Evolutionary conservation across 2,797 vertebrate species (phyloP), one percentile per base, ranked within the genome.

Genomic region (Octomys mimax): DNA sequence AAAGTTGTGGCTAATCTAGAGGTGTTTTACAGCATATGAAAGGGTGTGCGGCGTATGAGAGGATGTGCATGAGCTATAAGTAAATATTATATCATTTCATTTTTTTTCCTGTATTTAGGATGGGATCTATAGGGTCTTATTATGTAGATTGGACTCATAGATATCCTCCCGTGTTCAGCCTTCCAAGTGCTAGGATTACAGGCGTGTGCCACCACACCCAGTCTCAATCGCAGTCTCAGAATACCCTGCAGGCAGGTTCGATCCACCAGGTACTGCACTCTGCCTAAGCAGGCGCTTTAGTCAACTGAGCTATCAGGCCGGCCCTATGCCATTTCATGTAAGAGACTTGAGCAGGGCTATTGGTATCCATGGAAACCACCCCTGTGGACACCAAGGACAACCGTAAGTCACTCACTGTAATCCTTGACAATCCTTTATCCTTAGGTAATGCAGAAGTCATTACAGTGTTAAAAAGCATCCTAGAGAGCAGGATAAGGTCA

Each of bases 381-480:
- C 64, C 61, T 21, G 42, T 2, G 0, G 46, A 36, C 9, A 21
- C 54, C 16, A 18, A 61, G 39, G 21, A 28, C 49, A 36, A 10
- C 33, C 39, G 7, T 4, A 10, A 0, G 73, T n/a, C 26, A 24
- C 46, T 49, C 33, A 16, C 24, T 2, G 0, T 5, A 14, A 57
- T 1, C 10, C 39, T 7, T 46, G 79, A 52, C 54, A 66, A 66
- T 66, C 66, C 66, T 70, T 36, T 70, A 36, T n/a, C 33, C 33
- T 36, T 36, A 36, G 54, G 46, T 52, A 26, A 84, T 75, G 21
- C n/a, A 14, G 5, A 68, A 88, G 18, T 42, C n/a, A 31, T 6
- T 8, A 36, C 12, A 26, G 36, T 6, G 62, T 14, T 42, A 64
- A 26, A 49, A 42, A 2, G 54, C 12, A 31, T 14, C 62, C 77